These are phyloP conservation scores for Columba guinea DNA, from an alignment of 2,797 vertebrate genomes.

Conservation along the genomic window DNA sequence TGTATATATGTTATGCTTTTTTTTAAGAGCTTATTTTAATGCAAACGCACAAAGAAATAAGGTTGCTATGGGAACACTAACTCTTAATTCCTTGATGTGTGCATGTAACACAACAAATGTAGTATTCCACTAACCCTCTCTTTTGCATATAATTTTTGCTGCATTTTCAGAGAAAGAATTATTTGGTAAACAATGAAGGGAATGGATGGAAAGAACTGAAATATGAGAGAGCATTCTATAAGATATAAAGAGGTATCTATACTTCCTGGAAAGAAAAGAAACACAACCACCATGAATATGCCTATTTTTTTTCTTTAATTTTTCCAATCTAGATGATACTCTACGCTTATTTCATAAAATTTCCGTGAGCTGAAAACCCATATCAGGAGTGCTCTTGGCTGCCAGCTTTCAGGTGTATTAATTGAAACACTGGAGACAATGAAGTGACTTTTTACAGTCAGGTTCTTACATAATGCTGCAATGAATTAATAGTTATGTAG, in stretches of 20 bases:
- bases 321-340: not conserved
- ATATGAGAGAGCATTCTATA: not conserved
- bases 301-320: not conserved
- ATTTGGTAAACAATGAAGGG: not conserved
- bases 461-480: not conserved
- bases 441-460: not conserved
- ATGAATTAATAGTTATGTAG: not conserved
- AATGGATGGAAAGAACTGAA: not conserved
- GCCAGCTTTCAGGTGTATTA: not conserved
- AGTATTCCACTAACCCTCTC: not conserved
- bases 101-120: constrained; percentile 30
- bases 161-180: not conserved
- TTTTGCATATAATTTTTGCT: constrained; percentile 6
- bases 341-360: not conserved
- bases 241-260: not conserved
- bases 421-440: not conserved
- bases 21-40: constrained; percentile 39
- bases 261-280: not conserved
- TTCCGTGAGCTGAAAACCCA: not conserved
- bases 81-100: constrained; percentile 47
- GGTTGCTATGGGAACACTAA: constrained; percentile 66
- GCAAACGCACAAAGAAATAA: constrained; percentile 16
- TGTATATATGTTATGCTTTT: not conserved
- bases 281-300: not conserved
- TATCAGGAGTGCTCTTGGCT: not conserved